A percentile compares a stretch with the other conserved stretches of the same genome.
Evolutionary conservation across 2,888 invertebrate genomes (phyloP).

Genomic region (Hermaeophaga mercurialis): DNA sequence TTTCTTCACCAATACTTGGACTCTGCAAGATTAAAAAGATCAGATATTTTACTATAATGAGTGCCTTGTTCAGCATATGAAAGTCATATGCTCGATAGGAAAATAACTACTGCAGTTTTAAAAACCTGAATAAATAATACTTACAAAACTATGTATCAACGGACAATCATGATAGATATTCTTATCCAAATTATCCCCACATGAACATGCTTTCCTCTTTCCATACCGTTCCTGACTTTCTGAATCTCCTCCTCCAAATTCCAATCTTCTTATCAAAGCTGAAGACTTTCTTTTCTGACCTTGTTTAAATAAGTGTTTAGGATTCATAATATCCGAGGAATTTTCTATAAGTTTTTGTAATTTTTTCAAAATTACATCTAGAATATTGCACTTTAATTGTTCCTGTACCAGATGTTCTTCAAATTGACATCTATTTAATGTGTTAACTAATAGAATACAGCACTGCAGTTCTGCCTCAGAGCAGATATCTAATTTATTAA

Average conservation of each 20-base stretch:
- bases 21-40: neutral
- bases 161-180: neutral
- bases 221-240: neutral
- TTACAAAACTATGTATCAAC: neutral
- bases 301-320: conserved; percentile 21
- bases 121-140: conserved; percentile 9
- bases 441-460: conserved; percentile 48
- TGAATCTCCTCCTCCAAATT: conserved; percentile 25
- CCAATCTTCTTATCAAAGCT: conserved; percentile 17
- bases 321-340: conserved; percentile 15
- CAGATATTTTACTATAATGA: neutral
- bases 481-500: conserved; percentile 43
- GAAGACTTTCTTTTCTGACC: conserved; percentile 35
- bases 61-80: neutral
- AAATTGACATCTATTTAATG: conserved; percentile 50
- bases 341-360: conserved; percentile 42
- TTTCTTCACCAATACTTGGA: conserved; percentile 27
- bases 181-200: neutral
- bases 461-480: conserved; percentile 47
- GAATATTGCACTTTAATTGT: conserved; percentile 46
- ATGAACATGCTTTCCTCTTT: conserved; percentile 7
- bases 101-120: too few relatives aligned
- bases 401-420: conserved; percentile 46
- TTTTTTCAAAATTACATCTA: conserved; percentile 48
- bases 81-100: too few relatives aligned